Conservation (phyloP, 2,797 vertebrate species). For the Graptemys geographica region DNA sequence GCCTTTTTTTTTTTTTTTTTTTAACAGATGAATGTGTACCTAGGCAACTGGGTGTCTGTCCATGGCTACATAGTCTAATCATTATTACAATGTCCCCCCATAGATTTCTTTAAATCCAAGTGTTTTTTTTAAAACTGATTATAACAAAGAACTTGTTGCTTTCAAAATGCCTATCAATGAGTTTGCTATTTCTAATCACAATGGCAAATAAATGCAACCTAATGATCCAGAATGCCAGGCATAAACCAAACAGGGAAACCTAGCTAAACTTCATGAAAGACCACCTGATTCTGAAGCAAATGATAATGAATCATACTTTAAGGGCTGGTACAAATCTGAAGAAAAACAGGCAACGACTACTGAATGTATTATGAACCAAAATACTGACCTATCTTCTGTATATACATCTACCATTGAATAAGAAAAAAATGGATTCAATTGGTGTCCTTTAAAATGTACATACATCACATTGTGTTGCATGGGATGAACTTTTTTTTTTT, state of each 20-base stretch:
- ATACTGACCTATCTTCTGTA: neutral
- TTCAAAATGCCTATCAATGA: neutral
- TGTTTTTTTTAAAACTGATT: neutral
- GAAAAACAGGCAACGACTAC: neutral
- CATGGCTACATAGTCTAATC: neutral
- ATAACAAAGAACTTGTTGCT: neutral
- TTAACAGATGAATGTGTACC: neutral
- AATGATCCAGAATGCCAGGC: neutral
- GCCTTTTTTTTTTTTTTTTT: neutral
- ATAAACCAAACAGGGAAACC: neutral
- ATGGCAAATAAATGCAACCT: neutral
- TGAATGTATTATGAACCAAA: neutral
- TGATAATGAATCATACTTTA: neutral
- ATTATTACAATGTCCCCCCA: neutral
- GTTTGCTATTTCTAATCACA: neutral
- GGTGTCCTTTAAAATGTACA: neutral
- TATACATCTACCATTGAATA: neutral
- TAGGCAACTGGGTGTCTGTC: neutral
- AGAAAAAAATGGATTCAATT: neutral
- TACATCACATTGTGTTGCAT: neutral
- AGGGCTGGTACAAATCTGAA: neutral
- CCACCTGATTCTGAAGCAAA: neutral
- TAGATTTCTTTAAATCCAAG: neutral
- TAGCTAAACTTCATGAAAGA: neutral
- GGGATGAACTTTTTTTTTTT: neutral